Evolutionary conservation across 2,888 invertebrate genomes (phyloP).

Genomic region (Acleris cristana): DNA sequence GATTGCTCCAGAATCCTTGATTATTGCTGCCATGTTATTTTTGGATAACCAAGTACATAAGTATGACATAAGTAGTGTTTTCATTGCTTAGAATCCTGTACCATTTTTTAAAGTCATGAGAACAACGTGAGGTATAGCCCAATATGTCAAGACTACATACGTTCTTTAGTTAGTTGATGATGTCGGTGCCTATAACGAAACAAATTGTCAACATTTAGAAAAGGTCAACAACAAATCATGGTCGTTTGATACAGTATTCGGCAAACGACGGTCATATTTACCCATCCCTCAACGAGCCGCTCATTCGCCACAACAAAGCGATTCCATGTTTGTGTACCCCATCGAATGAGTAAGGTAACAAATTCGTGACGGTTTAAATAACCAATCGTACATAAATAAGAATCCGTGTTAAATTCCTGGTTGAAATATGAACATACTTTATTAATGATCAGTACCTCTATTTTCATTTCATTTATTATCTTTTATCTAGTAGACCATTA

Average conservation of each 20-base stretch:
- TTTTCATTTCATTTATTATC: too few species aligned
- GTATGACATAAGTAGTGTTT: too few species aligned
- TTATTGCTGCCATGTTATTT: too few species aligned
- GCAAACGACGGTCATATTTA: constrained; percentile 56
- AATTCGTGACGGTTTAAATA: constrained; percentile 50
- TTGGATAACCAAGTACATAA: too few species aligned
- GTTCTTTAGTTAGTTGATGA: background rate
- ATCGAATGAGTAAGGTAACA: constrained; percentile 56
- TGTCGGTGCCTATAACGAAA: constrained; percentile 17
- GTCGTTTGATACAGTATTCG: constrained; percentile 50
- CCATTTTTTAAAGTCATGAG: too few species aligned
- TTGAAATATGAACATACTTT: background rate
- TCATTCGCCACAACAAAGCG: constrained; percentile 54
- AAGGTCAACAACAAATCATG: constrained; percentile 60
- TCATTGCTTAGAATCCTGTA: too few species aligned
- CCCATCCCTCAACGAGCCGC: constrained; percentile 48
- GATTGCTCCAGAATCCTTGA: too few species aligned
- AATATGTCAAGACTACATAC: background rate
- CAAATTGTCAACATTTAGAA: constrained; percentile 46
- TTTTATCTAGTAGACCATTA: too few species aligned
- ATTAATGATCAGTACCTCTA: too few species aligned
- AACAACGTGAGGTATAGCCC: background rate
- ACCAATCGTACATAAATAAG: constrained; percentile 16
- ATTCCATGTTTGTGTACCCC: constrained; percentile 51
- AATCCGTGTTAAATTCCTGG: background rate